Conservation (phyloP, 2,888 invertebrate species). For the Tetrapedia diversipes region DNA sequence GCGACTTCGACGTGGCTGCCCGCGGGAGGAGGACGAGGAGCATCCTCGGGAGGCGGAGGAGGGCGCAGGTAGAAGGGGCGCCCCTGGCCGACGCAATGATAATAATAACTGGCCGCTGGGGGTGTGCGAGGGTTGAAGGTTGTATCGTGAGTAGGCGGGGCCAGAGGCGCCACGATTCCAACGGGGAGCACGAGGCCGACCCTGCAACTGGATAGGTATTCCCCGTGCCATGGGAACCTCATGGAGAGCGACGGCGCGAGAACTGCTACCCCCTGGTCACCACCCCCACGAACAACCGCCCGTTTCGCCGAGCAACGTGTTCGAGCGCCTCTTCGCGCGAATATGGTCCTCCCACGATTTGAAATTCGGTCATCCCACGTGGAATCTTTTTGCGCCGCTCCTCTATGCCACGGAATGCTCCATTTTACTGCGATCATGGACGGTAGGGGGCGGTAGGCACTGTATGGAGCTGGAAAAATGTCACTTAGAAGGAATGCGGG, state of each 20-base stretch:
- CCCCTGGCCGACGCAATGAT: conserved; percentile 59
- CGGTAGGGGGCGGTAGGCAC: too few species aligned
- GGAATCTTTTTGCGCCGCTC: conserved; percentile 8
- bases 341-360: conserved; percentile 47
- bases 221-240: conserved; percentile 68
- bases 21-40: conserved; percentile 36
- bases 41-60: conserved; percentile 28
- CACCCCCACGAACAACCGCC: conserved; percentile 41
- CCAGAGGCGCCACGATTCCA: conserved; percentile 73
- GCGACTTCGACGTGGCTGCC: conserved; percentile 51
- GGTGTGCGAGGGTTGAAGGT: conserved; percentile 64
- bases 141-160: conserved; percentile 78
- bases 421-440: too few species aligned
- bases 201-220: conserved; percentile 76
- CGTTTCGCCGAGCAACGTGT: conserved; percentile 41
- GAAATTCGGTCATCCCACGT: conserved; percentile 46
- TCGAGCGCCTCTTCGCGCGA: conserved; percentile 38
- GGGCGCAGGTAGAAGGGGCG: conserved; percentile 16
- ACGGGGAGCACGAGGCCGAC: conserved; percentile 74
- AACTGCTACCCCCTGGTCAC: conserved; percentile 61
- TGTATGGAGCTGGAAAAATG: too few species aligned
- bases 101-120: conserved; percentile 71
- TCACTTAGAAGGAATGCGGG: too few species aligned
- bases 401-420: neutral
- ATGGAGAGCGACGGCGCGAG: conserved; percentile 74